These are phyloP conservation scores for Habroteleia sp. DNA, from an alignment of 2,888 invertebrate genomes.

Conservation along the genomic window DNA sequence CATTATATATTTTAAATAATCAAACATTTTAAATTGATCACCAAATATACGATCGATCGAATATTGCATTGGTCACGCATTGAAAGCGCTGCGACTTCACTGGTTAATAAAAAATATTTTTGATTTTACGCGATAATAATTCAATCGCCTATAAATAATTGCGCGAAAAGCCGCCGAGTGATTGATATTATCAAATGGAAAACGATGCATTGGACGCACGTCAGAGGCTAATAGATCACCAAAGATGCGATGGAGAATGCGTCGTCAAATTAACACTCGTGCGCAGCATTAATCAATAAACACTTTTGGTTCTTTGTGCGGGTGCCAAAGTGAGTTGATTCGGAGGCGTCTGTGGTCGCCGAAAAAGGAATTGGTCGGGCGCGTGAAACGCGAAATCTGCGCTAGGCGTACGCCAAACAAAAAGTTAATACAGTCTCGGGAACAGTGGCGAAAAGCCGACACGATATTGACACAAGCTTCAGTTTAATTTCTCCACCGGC, in stretches of 20 bases:
- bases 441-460: slow-evolving; percentile 75
- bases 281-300: slow-evolving; percentile 50
- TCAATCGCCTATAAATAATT: slow-evolving; percentile 35
- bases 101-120: too few species aligned
- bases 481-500: slow-evolving; percentile 78
- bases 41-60: too few species aligned
- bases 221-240: slow-evolving; percentile 31
- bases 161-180: slow-evolving; percentile 12
- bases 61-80: too few species aligned
- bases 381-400: slow-evolving; percentile 57
- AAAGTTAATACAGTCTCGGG: slow-evolving; percentile 70
- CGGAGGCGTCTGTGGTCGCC: slow-evolving; percentile 55
- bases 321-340: slow-evolving; percentile 52
- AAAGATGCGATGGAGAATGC: slow-evolving; percentile 17
- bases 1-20: slow-evolving; percentile 8
- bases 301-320: slow-evolving; percentile 38
- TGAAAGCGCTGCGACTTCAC: too few species aligned
- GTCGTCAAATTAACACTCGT: slow-evolving; percentile 40
- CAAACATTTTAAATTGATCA: too few species aligned
- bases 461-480: slow-evolving; percentile 79
- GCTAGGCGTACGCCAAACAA: slow-evolving; percentile 65
- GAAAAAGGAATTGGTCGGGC: slow-evolving; percentile 34
- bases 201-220: slow-evolving; percentile 39
- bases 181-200: slow-evolving; percentile 26
- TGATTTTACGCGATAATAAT: slow-evolving; percentile 30